Conservation (phyloP, 2,797 vertebrate species). For the Pangasius sanitwongsei region DNA sequence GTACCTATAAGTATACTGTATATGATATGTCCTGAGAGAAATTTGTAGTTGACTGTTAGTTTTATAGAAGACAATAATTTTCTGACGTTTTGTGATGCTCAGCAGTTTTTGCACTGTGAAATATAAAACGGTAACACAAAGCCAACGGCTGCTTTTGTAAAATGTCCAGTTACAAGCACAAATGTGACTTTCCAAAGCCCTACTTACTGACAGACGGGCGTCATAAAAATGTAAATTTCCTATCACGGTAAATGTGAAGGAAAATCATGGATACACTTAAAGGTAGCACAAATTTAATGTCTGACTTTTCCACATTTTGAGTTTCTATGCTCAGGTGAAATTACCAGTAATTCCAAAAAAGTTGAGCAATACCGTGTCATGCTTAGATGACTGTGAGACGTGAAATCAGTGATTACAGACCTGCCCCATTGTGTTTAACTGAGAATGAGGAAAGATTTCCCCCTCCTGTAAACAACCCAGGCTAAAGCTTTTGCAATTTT, state of each 20-base stretch:
- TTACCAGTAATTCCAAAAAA: neutral
- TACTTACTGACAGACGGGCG: neutral
- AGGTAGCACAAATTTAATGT: constrained; percentile 1
- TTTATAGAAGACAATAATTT: constrained; percentile 22
- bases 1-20: constrained; percentile 8
- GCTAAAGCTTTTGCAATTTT: neutral
- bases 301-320: neutral
- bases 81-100: constrained; percentile 2
- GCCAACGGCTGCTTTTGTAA: neutral
- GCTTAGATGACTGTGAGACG: neutral
- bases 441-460: neutral
- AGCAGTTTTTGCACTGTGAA: constrained; percentile 38
- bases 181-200: neutral
- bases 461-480: neutral
- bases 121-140: neutral
- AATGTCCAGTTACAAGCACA: neutral
- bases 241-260: constrained; percentile 1
- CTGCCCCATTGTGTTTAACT: neutral
- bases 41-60: constrained; percentile 5
- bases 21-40: constrained; percentile 4
- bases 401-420: neutral
- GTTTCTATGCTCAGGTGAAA: constrained; percentile 16
- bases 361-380: neutral
- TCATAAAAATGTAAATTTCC: neutral
- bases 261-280: neutral